These are phyloP conservation scores for Hypomesus transpacificus DNA, from an alignment of 2,113 vertebrate species.

Conservation along the genomic window DNA sequence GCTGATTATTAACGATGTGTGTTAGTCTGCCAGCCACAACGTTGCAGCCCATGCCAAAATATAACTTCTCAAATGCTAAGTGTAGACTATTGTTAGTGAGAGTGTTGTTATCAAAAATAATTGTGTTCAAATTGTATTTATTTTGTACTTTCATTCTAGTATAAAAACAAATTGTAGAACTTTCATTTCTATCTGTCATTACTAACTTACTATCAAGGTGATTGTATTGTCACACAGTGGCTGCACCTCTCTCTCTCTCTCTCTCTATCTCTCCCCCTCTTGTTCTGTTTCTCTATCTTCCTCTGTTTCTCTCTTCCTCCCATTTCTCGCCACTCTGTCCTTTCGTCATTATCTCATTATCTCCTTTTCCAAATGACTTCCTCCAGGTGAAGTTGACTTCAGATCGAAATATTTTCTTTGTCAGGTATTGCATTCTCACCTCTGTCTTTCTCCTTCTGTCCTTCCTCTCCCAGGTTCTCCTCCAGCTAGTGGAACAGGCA, in stretches of 20 bases:
- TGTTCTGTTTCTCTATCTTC: background rate
- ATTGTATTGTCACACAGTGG: no score
- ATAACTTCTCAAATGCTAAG: background rate
- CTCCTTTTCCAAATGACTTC: no score
- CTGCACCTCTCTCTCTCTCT: background rate
- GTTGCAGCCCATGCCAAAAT: background rate
- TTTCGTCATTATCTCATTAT: no score
- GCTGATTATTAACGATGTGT: no score
- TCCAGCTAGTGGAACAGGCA: constrained; percentile 90
- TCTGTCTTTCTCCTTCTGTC: constrained; percentile 10
- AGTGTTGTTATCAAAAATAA: no score
- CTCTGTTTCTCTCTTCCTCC: background rate
- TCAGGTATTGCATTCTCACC: constrained; percentile 1
- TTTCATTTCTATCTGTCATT: no score
- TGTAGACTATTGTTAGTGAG: background rate
- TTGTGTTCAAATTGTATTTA: no score
- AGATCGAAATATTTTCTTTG: no score
- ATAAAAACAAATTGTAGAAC: no score
- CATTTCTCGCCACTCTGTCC: background rate
- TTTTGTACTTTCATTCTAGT: no score
- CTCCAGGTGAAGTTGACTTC: no score
- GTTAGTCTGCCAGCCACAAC: background rate
- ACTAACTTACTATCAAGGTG: no score
- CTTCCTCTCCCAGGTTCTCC: constrained; percentile 76
- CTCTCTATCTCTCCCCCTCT: background rate